Base-by-base conservation (phyloP, 2,797 vertebrate genomes). In the Gambelia wislizenii region DNA sequence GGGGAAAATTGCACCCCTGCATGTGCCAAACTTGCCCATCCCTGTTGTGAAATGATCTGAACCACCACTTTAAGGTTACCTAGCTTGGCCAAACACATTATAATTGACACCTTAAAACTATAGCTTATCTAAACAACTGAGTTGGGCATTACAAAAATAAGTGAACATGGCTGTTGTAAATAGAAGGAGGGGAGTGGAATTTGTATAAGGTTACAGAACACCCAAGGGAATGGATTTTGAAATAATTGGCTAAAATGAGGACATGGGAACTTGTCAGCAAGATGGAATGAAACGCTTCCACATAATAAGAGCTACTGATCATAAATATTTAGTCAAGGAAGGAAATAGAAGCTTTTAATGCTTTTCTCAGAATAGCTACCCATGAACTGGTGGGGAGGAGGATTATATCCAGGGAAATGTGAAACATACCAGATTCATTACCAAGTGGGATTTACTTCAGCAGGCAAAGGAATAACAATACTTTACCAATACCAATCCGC, bases 251-350 rank as follows among this genome's bases (percentile, higher is more conserved):
- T 76, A 4, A 86, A 92, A 77, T 83, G 22, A 87, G 25, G 9
- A 76, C 82, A 83, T 16, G 1, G 12, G 36, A 82, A 89, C 67
- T 9, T 18, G 79, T 39, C 52, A 2, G 25, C 30, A 72, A 42
- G 87, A 78, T 82, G 44, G 80, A n/a, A 75, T 18, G 22, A 85
- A 47, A 59, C 74, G 30, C 0, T 0, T 3, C n/a, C 42, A 16
- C 30, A 20, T 22, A 30, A 6, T 0, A 0, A 87, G 22, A 47
- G 12, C 0, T 5, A 18, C 83, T 22, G 0, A 5, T 75, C 42
- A 61, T 72, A 0, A 0, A 88, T 61, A 47, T 1, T 80, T 18
- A 61, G 2, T 4, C 33, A 27, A 42, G 42, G 27, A 49, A 67
- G 47, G 22, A 27, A 78, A 64, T 49, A 47, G 42, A 77, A 64